Evolutionary conservation across 2,797 vertebrate species (phyloP).

Genomic region (Morus bassanus): DNA sequence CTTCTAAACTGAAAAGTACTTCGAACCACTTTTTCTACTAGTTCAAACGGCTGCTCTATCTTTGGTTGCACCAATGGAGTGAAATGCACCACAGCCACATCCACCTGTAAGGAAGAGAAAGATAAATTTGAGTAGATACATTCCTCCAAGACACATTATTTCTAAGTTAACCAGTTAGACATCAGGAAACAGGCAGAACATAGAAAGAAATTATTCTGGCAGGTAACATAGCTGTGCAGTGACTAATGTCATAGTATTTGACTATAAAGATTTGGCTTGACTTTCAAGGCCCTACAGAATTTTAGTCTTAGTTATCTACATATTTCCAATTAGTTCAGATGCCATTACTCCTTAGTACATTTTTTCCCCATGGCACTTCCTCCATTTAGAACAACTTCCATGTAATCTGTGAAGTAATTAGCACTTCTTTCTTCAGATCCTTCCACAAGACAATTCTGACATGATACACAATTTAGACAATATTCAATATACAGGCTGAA

Average conservation of each 20-base stretch:
- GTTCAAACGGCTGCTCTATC: constrained; percentile 91
- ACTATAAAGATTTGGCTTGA: not conserved
- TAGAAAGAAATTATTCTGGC: not conserved
- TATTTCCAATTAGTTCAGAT: constrained; percentile 41
- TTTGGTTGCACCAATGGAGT: constrained; percentile 86
- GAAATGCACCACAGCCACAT: constrained; percentile 92
- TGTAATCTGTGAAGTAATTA: constrained; percentile 56
- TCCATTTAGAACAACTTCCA: constrained; percentile 6
- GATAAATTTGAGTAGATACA: not conserved
- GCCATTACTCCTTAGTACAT: not conserved
- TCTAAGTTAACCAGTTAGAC: not conserved
- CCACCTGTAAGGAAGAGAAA: constrained; percentile 79
- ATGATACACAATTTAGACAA: constrained; percentile 31
- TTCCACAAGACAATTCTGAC: constrained; percentile 43
- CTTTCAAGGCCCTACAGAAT: not conserved
- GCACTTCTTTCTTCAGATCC: constrained; percentile 19
- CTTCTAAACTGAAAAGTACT: constrained; percentile 91
- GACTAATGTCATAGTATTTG: not conserved
- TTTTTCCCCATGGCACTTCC: not conserved
- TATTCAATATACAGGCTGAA: constrained; percentile 22
- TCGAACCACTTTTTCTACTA: constrained; percentile 92
- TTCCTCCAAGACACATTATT: not conserved
- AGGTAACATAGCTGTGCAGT: not conserved
- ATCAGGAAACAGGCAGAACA: not conserved
- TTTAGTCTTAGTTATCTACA: constrained; percentile 11